Evolutionary conservation across 2,888 invertebrate species (phyloP), one percentile per base, ranked within the genome.

Genomic region (Dione vanillae): DNA sequence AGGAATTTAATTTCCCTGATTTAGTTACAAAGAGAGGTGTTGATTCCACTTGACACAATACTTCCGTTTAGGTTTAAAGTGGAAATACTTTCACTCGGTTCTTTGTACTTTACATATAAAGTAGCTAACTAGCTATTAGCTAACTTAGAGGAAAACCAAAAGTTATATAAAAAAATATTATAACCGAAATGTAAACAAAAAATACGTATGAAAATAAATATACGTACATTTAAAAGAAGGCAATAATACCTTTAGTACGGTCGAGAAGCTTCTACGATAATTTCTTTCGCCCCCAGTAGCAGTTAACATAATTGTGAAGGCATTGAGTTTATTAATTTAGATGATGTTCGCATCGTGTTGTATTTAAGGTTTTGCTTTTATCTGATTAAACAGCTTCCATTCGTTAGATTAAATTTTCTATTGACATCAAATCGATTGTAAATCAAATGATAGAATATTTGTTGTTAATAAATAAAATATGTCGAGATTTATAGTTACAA

Each of bases 241-340:
- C 64, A 64, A 64, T 51, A 51, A 64, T 51, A 64, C 51, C 45
- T 64, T 64, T 40, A 49, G 64, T 64, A 49, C 40, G 64, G 49
- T 61, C 61, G 61, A 69, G 68, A 64, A 69, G 54, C 54, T 54
- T 69, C 68, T 62, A 66, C 66, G 61, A 64, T 65, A 72, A 51
- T 72, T 69, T 58, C 67, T 64, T 67, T 52, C 58, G 56, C 41
- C 64, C 67, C 51, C 64, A 67, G 67, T 65, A 64, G 70, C 70
- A 66, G 72, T 72, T 67, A 70, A 67, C 58, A 67, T 72, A 71
- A 71, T 73, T 71, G 59, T 71, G 66, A 67, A 71, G 64, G 58
- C 71, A 69, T 69, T 65, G 61, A 66, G 65, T 70, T 70, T 70
- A 73, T 73, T 73, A 73, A 73, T 62, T 70, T 73, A 65, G 67